A percentile compares a stretch with the other conserved stretches of the same genome.
Evolutionary conservation across 2,888 invertebrate genomes (phyloP).

Genomic region (Chymomyza procnemis): DNA sequence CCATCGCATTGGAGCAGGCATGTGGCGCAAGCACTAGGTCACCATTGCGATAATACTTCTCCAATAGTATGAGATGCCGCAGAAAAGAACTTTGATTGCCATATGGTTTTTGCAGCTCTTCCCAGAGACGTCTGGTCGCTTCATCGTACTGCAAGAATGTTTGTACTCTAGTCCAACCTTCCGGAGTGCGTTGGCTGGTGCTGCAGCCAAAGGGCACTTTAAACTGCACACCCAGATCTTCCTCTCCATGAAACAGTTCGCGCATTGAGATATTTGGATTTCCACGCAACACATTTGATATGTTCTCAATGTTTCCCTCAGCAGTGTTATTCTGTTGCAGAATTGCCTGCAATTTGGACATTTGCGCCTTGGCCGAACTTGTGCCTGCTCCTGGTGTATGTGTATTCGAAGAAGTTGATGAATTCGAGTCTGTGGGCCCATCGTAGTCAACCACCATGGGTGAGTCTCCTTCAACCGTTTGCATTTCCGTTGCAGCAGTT

Average conservation of each 20-base stretch:
- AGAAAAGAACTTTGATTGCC: constrained; percentile 92
- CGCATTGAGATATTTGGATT: constrained; percentile 91
- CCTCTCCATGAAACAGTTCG: constrained; percentile 89
- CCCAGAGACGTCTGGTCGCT: constrained; percentile 90
- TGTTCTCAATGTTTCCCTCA: constrained; percentile 58
- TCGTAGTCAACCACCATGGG: constrained; percentile 76
- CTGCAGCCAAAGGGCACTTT: constrained; percentile 85
- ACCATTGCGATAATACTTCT: constrained; percentile 90
- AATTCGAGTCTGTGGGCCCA: constrained; percentile 68
- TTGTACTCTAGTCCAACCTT: constrained; percentile 90
- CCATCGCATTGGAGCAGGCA: constrained; percentile 86
- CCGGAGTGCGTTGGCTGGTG: constrained; percentile 82
- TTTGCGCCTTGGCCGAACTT: constrained; percentile 52
- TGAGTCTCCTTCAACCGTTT: constrained; percentile 47
- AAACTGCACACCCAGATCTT: constrained; percentile 86
- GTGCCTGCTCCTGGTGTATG: constrained; percentile 46
- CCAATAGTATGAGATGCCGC: constrained; percentile 87
- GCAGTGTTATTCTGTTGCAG: constrained; percentile 53
- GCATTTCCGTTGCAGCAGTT: not conserved
- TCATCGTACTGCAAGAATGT: constrained; percentile 89
- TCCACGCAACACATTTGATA: constrained; percentile 76
- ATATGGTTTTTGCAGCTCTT: constrained; percentile 90
- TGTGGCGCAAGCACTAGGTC: constrained; percentile 86
- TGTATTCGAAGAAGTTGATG: constrained; percentile 63
- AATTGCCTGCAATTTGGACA: constrained; percentile 77